Percentiles rank a stretch among this genome's conserved stretches.
Conservation (phyloP, 1,140 invertebrate species). For the Whitmania pigra region DNA sequence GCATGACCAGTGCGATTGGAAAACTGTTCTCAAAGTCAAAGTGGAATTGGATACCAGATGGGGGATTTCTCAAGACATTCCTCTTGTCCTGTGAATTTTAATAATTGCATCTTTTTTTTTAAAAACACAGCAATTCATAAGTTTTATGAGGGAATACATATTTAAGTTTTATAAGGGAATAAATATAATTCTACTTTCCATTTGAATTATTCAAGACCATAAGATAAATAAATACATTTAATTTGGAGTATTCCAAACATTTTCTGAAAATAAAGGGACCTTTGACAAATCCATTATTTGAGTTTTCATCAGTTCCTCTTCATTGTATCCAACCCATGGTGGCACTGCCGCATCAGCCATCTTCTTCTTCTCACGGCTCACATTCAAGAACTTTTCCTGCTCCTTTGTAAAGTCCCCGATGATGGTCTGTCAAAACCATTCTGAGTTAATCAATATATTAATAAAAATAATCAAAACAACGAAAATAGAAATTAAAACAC, state of each 20-base stretch:
- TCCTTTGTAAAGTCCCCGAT: slow-evolving; percentile 89
- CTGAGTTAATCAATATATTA: slow-evolving; percentile 16
- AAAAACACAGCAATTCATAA: background rate
- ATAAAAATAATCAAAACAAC: background rate
- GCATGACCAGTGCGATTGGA: slow-evolving; percentile 78
- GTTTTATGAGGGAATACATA: background rate
- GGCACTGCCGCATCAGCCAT: slow-evolving; percentile 62
- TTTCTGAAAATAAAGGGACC: slow-evolving; percentile 40
- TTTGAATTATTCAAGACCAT: too few species aligned
- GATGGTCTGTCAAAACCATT: slow-evolving; percentile 57
- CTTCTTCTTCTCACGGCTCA: slow-evolving; percentile 57
- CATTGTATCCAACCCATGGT: slow-evolving; percentile 83
- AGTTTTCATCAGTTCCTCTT: slow-evolving; percentile 71
- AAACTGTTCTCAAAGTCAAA: slow-evolving; percentile 80
- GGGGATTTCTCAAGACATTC: slow-evolving; percentile 91
- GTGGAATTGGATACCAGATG: slow-evolving; percentile 81
- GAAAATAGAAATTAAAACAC: background rate
- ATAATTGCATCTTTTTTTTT: background rate
- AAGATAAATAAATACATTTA: too few species aligned
- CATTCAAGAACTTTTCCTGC: slow-evolving; percentile 83
- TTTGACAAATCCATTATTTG: slow-evolving; percentile 83
- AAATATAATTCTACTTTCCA: too few species aligned
- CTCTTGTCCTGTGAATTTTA: slow-evolving; percentile 62
- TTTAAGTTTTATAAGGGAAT: background rate
- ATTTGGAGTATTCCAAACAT: background rate